phyloP scores from a whole-genome alignment of 2,888 invertebrate genomes.

The Epirrhoe tristata region DNA sequence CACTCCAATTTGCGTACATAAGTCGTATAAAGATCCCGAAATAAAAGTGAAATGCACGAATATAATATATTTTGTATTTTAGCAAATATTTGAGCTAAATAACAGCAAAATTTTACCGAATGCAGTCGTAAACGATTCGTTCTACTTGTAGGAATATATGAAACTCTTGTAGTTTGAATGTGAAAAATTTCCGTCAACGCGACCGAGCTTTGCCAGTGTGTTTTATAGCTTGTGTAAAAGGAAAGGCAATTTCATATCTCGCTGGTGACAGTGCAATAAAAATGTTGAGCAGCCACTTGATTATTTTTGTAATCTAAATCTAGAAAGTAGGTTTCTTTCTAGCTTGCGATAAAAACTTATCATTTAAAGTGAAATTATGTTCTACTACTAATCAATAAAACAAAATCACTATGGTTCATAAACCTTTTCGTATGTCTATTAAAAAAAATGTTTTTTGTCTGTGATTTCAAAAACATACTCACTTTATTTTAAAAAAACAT shows the following conservation, averaged over 20 bases:
- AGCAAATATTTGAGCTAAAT: constrained; percentile 23
- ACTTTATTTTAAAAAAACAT: no score
- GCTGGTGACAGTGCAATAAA: constrained; percentile 28
- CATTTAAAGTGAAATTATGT: neutral
- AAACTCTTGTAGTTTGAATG: constrained; percentile 27
- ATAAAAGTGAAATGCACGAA: constrained; percentile 25
- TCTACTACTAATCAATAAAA: no score
- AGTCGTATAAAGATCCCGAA: constrained; percentile 21
- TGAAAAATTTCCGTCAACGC: constrained; percentile 30
- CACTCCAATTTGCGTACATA: constrained; percentile 22
- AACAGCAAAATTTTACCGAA: constrained; percentile 17
- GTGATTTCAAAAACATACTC: no score
- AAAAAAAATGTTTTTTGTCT: no score
- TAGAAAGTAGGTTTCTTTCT: neutral
- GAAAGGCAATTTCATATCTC: constrained; percentile 31
- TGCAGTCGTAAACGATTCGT: constrained; percentile 21
- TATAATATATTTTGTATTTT: constrained; percentile 25
- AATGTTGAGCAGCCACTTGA: constrained; percentile 25
- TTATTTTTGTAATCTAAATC: constrained; percentile 25
- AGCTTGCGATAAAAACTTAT: neutral
- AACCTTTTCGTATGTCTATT: no score
- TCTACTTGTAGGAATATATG: constrained; percentile 15
- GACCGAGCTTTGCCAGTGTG: constrained; percentile 25
- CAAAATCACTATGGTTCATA: no score
- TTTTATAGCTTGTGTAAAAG: constrained; percentile 33